phyloP scores from a whole-genome alignment of 2,888 invertebrate genomes.

The Epicampocera succincta region DNA sequence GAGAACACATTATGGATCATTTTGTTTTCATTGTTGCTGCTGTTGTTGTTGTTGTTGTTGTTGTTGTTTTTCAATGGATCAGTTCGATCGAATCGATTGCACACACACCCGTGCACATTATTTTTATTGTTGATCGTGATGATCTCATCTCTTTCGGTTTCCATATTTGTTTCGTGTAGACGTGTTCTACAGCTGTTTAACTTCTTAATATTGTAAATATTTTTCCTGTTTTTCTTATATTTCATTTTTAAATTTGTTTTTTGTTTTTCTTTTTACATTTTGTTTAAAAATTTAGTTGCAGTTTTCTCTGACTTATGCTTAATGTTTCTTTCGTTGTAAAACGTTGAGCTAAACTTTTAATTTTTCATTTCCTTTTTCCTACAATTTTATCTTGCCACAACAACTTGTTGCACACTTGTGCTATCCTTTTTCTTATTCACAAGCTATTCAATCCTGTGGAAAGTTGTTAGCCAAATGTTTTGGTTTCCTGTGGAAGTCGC shows the following conservation, averaged over 20 bases:
- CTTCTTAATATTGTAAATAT: constrained; percentile 31
- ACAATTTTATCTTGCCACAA: no score
- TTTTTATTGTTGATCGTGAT: constrained; percentile 17
- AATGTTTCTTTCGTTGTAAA: no score
- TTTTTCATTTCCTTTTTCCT: no score
- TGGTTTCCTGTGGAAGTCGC: no score
- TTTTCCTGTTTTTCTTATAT: background rate
- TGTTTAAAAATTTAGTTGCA: no score
- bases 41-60: constrained; percentile 16
- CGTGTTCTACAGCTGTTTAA: constrained; percentile 25
- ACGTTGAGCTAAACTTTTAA: no score
- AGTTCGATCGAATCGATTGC: constrained; percentile 29
- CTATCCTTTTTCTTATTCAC: no score
- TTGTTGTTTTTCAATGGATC: constrained; percentile 27
- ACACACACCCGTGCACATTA: background rate
- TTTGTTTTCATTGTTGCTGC: background rate
- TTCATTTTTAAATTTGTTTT: constrained; percentile 7
- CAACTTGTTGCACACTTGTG: no score
- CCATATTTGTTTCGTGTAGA: no score
- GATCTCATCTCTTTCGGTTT: constrained; percentile 49
- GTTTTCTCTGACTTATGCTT: no score
- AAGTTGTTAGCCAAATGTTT: no score
- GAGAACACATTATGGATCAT: constrained; percentile 12
- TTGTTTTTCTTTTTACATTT: constrained; percentile 1
- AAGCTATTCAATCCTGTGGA: no score